A percentile compares a stretch with the other conserved stretches of the same genome.
These are phyloP conservation scores for Nycticebus coucang DNA, from an alignment of 2,113 vertebrate genomes.

Conservation along the genomic window DNA sequence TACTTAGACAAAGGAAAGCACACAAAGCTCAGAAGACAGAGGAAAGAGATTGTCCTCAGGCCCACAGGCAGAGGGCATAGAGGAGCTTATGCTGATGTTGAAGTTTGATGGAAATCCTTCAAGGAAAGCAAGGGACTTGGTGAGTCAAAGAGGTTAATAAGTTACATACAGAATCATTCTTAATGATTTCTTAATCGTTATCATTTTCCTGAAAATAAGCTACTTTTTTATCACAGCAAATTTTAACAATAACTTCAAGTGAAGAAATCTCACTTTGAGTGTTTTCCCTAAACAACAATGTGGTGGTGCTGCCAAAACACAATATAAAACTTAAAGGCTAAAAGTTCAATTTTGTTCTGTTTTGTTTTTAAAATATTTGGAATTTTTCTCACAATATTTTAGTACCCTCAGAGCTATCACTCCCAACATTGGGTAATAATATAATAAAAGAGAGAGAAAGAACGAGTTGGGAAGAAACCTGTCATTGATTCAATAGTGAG, in stretches of 20 bases:
- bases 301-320: not conserved
- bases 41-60: not conserved
- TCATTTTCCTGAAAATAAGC: not conserved
- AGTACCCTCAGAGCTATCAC: not conserved
- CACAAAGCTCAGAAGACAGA: not conserved
- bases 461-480: not conserved
- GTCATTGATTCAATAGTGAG: constrained; percentile 1
- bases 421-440: not conserved
- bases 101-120: not conserved
- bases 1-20: not conserved
- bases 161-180: not conserved
- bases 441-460: not conserved
- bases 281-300: not conserved
- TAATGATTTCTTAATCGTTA: not conserved
- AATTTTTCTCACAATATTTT: not conserved
- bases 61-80: accelerated
- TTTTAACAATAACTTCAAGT: not conserved
- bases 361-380: not conserved
- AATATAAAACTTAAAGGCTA: not conserved
- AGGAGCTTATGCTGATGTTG: not conserved
- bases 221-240: too few relatives aligned
- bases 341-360: not conserved
- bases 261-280: not conserved
- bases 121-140: not conserved
- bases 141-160: not conserved